Evolutionary conservation across 2,113 vertebrate genomes (phyloP), one percentile per base, ranked within the genome.

Genomic region (Solea senegalensis): DNA sequence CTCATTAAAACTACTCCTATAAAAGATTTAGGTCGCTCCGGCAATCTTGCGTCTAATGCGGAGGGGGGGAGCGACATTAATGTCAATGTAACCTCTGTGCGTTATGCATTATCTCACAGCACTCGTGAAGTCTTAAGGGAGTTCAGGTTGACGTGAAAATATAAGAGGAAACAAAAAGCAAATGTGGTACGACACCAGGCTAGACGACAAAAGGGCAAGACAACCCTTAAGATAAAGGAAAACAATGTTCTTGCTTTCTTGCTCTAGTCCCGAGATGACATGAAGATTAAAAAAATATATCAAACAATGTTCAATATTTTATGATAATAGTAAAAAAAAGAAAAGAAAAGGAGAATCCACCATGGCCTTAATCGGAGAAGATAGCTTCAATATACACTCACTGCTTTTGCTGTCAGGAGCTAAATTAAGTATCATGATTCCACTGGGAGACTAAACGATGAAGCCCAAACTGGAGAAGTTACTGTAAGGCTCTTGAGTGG

Each of bases 341-440:
- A 69, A 84, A 56, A 78, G 84, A 70, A 50, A 53, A 56, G 73
- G 62, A 69, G 83, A 86, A 78, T 48, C 39, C 63, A 77, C 79
- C 78, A 71, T 41, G 57, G 60, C 76, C 77, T 76, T 85, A 88
- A 90, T 88, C 76, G 57, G 76, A 80, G 84, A 56, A 85, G 68
- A 72, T 81, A 75, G 66, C 75, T 78, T 60, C 77, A 62, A 68
- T 65, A 81, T 65, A 55, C 71, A 49, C 65, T 50, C n/a, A n/a
- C 77, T 66, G 72, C 76, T 60, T 82, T 75, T 0, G 45, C 84
- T 79, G 75, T 83, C 81, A 86, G 75, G 65, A 75, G 84, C 86
- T 90, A 89, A 89, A 91, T 91, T 74, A 91, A 90, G 84, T 83
- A 66, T 84, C 81, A 78, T 12, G 74, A 76, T 73, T 88, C 90